These are phyloP conservation scores for Sisyra terminalis DNA, from an alignment of 2,888 invertebrate species.

Conservation along the genomic window DNA sequence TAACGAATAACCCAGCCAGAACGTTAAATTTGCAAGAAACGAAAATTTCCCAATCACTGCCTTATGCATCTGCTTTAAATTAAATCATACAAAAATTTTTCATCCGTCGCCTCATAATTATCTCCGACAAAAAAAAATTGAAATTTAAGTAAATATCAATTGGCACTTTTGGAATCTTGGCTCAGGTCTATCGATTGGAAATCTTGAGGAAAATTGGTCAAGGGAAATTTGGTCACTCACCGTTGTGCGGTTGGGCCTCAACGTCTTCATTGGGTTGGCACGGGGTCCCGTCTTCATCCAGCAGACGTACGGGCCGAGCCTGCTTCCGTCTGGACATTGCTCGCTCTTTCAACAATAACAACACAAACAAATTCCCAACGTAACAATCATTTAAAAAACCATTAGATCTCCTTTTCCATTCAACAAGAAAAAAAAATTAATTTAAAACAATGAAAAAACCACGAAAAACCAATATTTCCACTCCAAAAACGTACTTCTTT, in stretches of 20 bases:
- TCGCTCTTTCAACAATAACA: too few species aligned
- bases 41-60: too few species aligned
- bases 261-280: constrained; percentile 14
- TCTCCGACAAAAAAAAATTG: too few species aligned
- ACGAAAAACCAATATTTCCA: neutral
- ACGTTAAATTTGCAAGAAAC: too few species aligned
- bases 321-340: constrained; percentile 36
- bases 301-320: constrained; percentile 32
- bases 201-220: neutral
- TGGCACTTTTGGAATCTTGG: neutral
- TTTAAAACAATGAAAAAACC: neutral
- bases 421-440: neutral
- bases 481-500: neutral
- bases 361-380: constrained; percentile 8
- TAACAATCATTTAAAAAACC: neutral
- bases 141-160: too few species aligned
- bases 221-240: constrained; percentile 17
- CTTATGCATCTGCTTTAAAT: too few species aligned
- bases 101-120: too few species aligned
- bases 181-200: neutral
- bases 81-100: too few species aligned
- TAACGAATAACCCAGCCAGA: too few species aligned
- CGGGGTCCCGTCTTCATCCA: constrained; percentile 29
- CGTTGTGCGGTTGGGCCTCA: constrained; percentile 15
- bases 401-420: neutral